Conservation (phyloP, 2,888 invertebrate genomes). For the Phortica okadai region DNA sequence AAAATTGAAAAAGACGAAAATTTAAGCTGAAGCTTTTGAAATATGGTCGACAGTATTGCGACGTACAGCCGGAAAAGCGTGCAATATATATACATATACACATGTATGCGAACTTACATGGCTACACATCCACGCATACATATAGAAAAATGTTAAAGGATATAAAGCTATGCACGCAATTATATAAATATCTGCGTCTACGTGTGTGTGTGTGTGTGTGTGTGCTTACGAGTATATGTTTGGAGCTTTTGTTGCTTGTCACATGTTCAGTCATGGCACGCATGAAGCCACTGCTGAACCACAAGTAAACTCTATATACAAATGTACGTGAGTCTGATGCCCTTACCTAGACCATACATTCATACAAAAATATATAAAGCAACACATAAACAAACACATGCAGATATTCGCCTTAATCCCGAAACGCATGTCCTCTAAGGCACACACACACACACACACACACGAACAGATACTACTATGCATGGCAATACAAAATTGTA, state of each 20-base stretch:
- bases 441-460: constrained; percentile 33
- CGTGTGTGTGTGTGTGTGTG: not conserved
- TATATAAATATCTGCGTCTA: not conserved
- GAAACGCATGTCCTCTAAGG: constrained; percentile 53
- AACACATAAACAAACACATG: constrained; percentile 63
- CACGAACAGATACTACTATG: not conserved
- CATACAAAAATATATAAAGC: not conserved
- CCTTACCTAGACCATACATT: not conserved
- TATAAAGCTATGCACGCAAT: constrained; percentile 2
- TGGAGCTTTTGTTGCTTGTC: not conserved
- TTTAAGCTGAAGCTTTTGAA: constrained; percentile 56
- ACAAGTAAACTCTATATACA: not conserved
- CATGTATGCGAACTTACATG: constrained; percentile 24
- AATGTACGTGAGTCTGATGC: constrained; percentile 5
- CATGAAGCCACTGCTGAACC: constrained; percentile 2
- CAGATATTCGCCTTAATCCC: constrained; percentile 53
- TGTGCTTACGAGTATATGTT: not conserved
- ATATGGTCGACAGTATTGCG: constrained; percentile 26
- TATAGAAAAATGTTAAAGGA: constrained; percentile 33
- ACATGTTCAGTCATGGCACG: constrained; percentile 6
- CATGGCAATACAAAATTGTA: no score
- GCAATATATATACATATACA: constrained; percentile 29
- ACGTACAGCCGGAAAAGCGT: constrained; percentile 34
- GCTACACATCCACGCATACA: constrained; percentile 16
- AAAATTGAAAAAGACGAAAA: constrained; percentile 67